A percentile compares a stretch with the other conserved stretches of the same genome.
Conservation (phyloP, 2,797 vertebrate species). For the Kryptopterus vitreolus region DNA sequence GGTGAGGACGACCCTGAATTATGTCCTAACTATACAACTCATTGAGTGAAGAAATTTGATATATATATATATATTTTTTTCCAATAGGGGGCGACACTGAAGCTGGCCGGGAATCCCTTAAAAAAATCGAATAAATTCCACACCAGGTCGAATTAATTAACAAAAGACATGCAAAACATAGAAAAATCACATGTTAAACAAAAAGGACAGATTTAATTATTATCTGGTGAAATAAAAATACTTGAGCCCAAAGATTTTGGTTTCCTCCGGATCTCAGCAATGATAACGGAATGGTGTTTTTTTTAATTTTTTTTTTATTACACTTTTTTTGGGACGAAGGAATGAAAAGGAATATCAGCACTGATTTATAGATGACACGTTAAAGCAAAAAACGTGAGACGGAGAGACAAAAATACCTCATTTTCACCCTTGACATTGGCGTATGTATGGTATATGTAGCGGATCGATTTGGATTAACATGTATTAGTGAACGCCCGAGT, state of each 20-base stretch:
- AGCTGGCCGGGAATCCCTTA: no score
- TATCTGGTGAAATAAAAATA: conserved; percentile 1
- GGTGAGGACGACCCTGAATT: not conserved
- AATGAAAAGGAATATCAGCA: no score
- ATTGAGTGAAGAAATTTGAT: not conserved
- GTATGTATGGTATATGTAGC: no score
- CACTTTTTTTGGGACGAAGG: no score
- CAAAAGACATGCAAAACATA: not conserved
- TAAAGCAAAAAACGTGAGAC: no score
- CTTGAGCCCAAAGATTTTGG: not conserved
- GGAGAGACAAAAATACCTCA: no score
- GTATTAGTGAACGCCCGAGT: not conserved
- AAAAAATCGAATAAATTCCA: not conserved
- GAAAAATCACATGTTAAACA: not conserved
- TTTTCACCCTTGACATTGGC: no score
- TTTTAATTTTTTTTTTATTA: no score
- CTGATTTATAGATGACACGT: no score
- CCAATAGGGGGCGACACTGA: not conserved
- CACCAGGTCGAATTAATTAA: not conserved
- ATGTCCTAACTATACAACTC: not conserved
- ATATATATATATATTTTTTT: not conserved
- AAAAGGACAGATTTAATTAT: no score
- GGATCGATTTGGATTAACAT: not conserved
- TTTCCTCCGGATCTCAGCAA: not conserved
- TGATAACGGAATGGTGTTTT: no score